Conservation (phyloP, 1,140 invertebrate species). For the Dysdera silvatica region DNA sequence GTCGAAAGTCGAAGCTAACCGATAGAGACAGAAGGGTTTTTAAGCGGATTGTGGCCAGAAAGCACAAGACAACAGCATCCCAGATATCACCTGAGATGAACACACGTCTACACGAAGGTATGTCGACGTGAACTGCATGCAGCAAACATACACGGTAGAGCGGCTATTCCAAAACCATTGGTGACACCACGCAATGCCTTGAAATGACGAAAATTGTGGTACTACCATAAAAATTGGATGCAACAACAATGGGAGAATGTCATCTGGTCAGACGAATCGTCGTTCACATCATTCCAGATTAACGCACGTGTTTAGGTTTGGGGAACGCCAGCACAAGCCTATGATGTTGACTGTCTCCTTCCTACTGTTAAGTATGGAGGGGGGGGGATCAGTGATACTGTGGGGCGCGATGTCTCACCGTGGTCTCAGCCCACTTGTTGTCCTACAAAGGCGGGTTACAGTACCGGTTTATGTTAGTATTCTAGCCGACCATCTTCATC, state of each 20-base stretch:
- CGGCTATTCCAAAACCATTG: no score
- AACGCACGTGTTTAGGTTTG: neutral
- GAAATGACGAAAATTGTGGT: neutral
- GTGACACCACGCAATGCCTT: neutral
- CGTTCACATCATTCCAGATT: conserved; percentile 1
- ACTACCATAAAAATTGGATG: neutral
- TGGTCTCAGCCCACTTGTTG: neutral
- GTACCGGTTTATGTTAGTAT: neutral
- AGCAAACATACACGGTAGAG: no score
- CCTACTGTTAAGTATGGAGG: conserved; percentile 15
- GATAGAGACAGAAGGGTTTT: neutral
- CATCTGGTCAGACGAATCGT: conserved; percentile 4
- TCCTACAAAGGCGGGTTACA: neutral
- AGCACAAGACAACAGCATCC: neutral
- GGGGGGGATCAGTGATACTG: neutral
- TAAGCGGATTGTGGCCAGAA: neutral
- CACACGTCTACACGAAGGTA: no score
- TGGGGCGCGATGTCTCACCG: neutral
- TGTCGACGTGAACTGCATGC: no score
- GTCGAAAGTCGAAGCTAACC: neutral
- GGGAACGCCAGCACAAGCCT: conserved; percentile 2
- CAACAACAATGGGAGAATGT: neutral
- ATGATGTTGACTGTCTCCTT: neutral
- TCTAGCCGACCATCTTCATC: conserved; percentile 5
- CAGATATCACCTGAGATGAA: neutral